These are phyloP conservation scores for Stenodera caucasica DNA, from an alignment of 2,888 invertebrate genomes.

Conservation along the genomic window DNA sequence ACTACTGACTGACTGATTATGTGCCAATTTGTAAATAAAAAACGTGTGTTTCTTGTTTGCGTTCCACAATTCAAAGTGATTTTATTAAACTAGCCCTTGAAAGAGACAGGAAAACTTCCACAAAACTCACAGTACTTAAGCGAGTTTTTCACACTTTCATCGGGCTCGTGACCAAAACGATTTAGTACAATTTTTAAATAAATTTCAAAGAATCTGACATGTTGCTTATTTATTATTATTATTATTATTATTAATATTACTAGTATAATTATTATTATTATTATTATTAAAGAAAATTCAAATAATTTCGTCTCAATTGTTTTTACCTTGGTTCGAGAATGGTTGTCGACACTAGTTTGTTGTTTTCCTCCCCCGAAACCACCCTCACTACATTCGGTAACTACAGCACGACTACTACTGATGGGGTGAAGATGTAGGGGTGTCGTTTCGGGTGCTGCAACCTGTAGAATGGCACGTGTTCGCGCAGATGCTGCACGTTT, in stretches of 20 bases:
- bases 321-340: background rate
- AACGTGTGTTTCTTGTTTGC: background rate
- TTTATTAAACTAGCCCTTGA: background rate
- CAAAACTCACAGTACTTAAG: constrained; percentile 12
- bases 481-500: constrained; percentile 26
- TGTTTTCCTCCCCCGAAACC: too few relatives aligned
- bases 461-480: constrained; percentile 33
- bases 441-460: constrained; percentile 19
- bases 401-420: constrained; percentile 18
- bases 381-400: background rate
- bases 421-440: constrained; percentile 2
- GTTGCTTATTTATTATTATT: constrained; percentile 21
- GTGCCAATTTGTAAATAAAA: constrained; percentile 18
- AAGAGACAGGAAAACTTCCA: constrained; percentile 2
- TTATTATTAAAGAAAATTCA: constrained; percentile 20
- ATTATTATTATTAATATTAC: background rate
- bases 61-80: background rate
- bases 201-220: constrained; percentile 10
- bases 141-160: constrained; percentile 20
- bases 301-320: background rate
- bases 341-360: too few relatives aligned
- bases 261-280: background rate
- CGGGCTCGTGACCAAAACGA: constrained; percentile 7
- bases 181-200: constrained; percentile 21
- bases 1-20: constrained; percentile 25